These are phyloP conservation scores for Ormyrus nitidulus DNA, from an alignment of 2,888 invertebrate species.

Conservation along the genomic window DNA sequence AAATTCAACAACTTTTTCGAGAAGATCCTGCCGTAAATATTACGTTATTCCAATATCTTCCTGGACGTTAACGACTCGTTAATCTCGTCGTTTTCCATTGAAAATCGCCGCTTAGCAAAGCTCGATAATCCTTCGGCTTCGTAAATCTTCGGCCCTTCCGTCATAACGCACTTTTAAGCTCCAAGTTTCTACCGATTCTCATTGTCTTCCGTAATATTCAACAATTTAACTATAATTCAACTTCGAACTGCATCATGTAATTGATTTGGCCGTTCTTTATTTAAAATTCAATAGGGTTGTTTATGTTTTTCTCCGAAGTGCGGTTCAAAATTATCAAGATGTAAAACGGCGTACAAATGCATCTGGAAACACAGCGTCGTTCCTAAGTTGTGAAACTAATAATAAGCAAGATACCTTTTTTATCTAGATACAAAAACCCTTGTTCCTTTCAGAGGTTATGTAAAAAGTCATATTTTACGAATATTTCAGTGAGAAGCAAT, in stretches of 20 bases:
- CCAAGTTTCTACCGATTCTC: background rate
- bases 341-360: slow-evolving; percentile 11
- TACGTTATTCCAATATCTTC: background rate
- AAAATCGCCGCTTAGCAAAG: slow-evolving; percentile 7
- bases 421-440: slow-evolving; percentile 33
- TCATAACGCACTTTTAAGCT: background rate
- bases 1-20: too few relatives aligned
- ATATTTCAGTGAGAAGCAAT: slow-evolving; percentile 10
- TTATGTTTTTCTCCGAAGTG: background rate
- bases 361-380: slow-evolving; percentile 22
- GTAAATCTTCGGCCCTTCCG: background rate
- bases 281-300: background rate
- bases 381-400: slow-evolving; percentile 30
- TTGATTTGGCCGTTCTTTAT: too few relatives aligned
- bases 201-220: background rate
- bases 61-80: background rate
- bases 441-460: background rate
- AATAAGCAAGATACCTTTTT: slow-evolving; percentile 39
- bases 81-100: background rate
- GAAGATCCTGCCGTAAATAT: background rate
- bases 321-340: slow-evolving; percentile 13
- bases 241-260: too few relatives aligned
- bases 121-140: background rate
- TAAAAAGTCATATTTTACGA: slow-evolving; percentile 4
- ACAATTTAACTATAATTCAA: background rate